Evolutionary conservation across 1,140 invertebrate genomes (phyloP).

Genomic region (Euwallacea fornicatus): DNA sequence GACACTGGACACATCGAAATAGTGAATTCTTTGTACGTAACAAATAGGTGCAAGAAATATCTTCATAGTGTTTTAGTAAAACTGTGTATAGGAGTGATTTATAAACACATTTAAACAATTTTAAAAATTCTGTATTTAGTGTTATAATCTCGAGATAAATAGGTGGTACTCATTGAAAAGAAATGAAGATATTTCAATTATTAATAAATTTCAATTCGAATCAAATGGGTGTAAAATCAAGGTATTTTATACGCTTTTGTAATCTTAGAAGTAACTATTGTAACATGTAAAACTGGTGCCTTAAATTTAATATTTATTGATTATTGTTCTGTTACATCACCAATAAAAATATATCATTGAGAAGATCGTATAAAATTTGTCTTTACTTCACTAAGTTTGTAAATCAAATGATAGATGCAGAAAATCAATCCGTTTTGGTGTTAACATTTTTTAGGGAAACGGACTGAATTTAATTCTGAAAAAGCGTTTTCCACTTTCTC

Average conservation of each 20-base stretch:
- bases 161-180: not conserved
- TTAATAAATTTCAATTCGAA: not conserved
- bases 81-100: no score
- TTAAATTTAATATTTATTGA: slow-evolving; percentile 37
- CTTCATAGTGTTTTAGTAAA: no score
- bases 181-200: not conserved
- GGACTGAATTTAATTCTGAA: no score
- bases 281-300: slow-evolving; percentile 39
- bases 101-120: not conserved
- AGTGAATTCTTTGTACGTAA: not conserved
- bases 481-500: no score
- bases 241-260: slow-evolving; percentile 32
- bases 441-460: no score
- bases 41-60: not conserved
- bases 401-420: no score
- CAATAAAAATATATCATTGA: not conserved
- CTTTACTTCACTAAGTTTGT: no score
- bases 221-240: not conserved
- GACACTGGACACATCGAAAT: not conserved
- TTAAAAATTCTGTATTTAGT: not conserved
- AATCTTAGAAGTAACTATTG: slow-evolving; percentile 25
- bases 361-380: no score
- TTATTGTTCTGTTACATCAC: slow-evolving; percentile 37
- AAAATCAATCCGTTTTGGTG: no score
- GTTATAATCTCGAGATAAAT: not conserved